Evolutionary conservation across 2,888 invertebrate species (phyloP).

Genomic region (Petrophora chlorosata): DNA sequence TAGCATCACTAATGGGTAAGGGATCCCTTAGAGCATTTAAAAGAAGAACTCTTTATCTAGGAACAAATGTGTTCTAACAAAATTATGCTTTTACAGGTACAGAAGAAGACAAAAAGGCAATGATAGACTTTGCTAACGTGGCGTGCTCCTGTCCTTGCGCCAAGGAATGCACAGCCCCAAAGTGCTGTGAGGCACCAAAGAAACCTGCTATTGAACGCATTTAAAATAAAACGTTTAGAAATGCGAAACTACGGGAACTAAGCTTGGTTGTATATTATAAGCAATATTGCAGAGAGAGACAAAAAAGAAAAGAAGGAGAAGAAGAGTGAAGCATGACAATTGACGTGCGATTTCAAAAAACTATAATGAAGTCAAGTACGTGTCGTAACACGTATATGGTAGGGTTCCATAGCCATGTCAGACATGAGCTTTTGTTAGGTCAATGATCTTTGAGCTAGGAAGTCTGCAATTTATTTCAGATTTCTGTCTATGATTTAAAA

Average conservation of each 20-base stretch:
- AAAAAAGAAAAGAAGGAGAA: too few species aligned
- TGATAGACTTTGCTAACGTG: slow-evolving; percentile 67
- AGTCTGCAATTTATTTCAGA: too few species aligned
- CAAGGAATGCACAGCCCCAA: slow-evolving; percentile 74
- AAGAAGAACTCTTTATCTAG: too few species aligned
- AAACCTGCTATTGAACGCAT: slow-evolving; percentile 64
- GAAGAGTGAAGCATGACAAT: too few species aligned
- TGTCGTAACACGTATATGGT: too few species aligned
- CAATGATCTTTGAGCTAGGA: too few species aligned
- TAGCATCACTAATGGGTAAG: slow-evolving; percentile 58
- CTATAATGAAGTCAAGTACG: too few species aligned
- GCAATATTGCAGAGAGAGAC: too few species aligned
- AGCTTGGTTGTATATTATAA: background rate
- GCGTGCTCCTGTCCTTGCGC: slow-evolving; percentile 72
- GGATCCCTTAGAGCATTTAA: background rate
- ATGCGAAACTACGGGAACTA: background rate
- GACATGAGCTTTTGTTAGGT: too few species aligned
- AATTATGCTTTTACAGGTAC: slow-evolving; percentile 50
- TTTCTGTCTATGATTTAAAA: too few species aligned
- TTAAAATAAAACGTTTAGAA: slow-evolving; percentile 36
- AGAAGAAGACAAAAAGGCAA: slow-evolving; percentile 68
- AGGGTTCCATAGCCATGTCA: too few species aligned
- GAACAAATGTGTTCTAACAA: background rate
- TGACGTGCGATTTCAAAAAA: too few species aligned
- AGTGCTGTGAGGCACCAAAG: slow-evolving; percentile 65